phyloP scores from a whole-genome alignment of 2,113 vertebrate genomes.

The Aix galericulata region DNA sequence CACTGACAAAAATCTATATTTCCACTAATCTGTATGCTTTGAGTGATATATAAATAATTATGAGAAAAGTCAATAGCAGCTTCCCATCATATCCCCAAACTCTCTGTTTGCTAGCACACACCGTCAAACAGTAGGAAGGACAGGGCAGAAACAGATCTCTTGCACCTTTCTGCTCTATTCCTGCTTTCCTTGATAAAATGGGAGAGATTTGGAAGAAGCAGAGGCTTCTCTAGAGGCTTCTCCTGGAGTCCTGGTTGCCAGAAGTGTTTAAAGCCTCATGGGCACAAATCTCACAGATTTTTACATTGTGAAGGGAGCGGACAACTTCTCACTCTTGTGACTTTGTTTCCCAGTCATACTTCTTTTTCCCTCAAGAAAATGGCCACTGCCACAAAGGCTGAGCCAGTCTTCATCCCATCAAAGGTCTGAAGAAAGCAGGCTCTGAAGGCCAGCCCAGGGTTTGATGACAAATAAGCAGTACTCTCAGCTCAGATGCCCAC shows the following conservation, averaged over 20 bases:
- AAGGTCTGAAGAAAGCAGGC: neutral
- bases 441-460: neutral
- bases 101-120: accelerated
- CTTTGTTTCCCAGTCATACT: neutral
- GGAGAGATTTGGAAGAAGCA: neutral
- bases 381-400: neutral
- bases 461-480: neutral
- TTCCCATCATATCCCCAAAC: neutral
- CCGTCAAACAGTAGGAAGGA: neutral
- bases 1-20: neutral
- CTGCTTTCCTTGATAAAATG: neutral
- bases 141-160: neutral
- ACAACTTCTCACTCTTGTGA: neutral
- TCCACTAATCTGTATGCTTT: neutral
- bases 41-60: neutral
- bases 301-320: neutral
- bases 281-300: neutral
- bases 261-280: neutral
- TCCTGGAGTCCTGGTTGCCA: neutral
- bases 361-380: neutral
- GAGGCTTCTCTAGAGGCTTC: neutral
- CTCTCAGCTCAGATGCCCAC: neutral
- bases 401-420: neutral
- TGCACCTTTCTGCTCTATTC: neutral
- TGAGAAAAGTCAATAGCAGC: neutral